phyloP scores from a whole-genome alignment of 2,888 invertebrate species.

The Idaea biselata region DNA sequence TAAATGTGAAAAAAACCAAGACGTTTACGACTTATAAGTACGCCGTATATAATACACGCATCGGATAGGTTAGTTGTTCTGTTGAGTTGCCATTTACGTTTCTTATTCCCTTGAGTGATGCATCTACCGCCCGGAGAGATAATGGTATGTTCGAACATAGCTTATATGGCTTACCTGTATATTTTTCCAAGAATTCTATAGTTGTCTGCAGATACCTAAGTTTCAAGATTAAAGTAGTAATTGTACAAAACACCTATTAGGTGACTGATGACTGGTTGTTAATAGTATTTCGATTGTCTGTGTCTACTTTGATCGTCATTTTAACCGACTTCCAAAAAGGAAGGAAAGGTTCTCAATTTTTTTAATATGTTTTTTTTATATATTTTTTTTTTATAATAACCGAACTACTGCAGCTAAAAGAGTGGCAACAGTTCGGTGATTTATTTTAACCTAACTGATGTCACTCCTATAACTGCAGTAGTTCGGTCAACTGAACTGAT shows the following conservation, averaged over 20 bases:
- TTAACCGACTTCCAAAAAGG: too few relatives aligned
- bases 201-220: slow-evolving; percentile 5
- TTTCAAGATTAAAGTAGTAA: background rate
- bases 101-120: slow-evolving; percentile 35
- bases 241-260: too few relatives aligned
- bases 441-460: slow-evolving; percentile 16
- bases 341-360: too few relatives aligned
- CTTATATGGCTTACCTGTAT: slow-evolving; percentile 23
- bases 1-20: slow-evolving; percentile 68
- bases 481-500: too few relatives aligned
- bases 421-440: slow-evolving; percentile 10
- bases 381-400: background rate
- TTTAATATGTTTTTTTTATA: too few relatives aligned
- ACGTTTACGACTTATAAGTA: slow-evolving; percentile 54
- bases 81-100: slow-evolving; percentile 64
- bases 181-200: slow-evolving; percentile 21
- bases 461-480: background rate
- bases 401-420: too few relatives aligned
- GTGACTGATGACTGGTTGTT: too few relatives aligned
- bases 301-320: background rate
- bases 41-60: slow-evolving; percentile 41
- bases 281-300: too few relatives aligned
- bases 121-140: slow-evolving; percentile 49
- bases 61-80: slow-evolving; percentile 50
- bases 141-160: slow-evolving; percentile 28